Evolutionary conservation across 2,113 vertebrate species (phyloP).

Genomic region (Lophotis ruficrista): DNA sequence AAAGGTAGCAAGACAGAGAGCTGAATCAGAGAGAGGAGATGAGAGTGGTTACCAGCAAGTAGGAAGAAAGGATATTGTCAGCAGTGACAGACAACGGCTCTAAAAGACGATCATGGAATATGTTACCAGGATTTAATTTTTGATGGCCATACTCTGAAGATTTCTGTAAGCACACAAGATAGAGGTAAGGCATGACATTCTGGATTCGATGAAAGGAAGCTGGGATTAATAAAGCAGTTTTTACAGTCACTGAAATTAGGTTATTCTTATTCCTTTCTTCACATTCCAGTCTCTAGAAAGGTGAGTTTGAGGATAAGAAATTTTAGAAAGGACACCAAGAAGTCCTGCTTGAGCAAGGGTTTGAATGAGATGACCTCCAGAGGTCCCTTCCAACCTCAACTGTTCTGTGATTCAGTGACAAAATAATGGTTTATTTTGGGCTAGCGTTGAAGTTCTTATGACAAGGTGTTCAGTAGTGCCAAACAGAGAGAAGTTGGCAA

Average conservation of each 20-base stretch:
- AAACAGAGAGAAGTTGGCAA: background rate
- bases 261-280: background rate
- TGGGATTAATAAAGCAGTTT: background rate
- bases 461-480: background rate
- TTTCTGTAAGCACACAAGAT: background rate
- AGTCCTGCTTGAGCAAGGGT: background rate
- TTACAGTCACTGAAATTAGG: background rate
- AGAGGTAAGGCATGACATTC: background rate
- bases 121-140: background rate
- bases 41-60: background rate
- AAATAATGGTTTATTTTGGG: background rate
- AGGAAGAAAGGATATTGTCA: background rate
- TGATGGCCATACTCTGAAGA: rapidly evolving
- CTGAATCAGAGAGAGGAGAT: background rate
- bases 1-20: background rate
- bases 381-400: background rate
- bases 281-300: background rate
- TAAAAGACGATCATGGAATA: background rate
- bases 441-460: background rate
- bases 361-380: background rate
- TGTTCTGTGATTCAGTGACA: background rate
- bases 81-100: background rate
- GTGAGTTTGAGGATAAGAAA: background rate
- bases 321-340: background rate
- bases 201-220: background rate